A percentile compares a stretch with the other conserved stretches of the same genome.
Conservation (phyloP, 2,797 vertebrate species). For the Tamandua tetradactyla region DNA sequence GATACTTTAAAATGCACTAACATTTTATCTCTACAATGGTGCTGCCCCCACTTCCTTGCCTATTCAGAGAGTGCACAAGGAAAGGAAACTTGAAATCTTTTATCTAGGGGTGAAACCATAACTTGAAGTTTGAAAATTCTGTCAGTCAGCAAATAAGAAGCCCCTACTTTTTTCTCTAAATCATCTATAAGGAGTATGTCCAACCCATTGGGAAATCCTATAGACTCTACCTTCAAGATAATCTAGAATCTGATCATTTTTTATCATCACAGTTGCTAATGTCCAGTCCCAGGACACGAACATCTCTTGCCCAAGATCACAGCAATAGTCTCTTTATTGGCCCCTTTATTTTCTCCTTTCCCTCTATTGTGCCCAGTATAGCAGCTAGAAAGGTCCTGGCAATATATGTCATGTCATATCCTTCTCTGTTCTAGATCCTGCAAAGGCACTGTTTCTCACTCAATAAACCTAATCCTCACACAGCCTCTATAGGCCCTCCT, state of each 20-base stretch:
- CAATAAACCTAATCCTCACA: accelerated
- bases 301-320: accelerated
- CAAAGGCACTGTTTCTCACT: accelerated
- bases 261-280: accelerated
- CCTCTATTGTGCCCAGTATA: accelerated
- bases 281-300: neutral
- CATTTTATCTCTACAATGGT: neutral
- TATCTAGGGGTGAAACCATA: neutral
- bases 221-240: neutral
- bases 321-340: accelerated
- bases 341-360: accelerated
- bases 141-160: neutral
- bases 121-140: neutral
- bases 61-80: neutral
- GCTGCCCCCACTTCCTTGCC: neutral
- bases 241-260: neutral
- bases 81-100: neutral
- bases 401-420: too few species aligned
- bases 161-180: neutral
- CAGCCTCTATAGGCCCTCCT: accelerated
- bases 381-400: accelerated
- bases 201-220: accelerated
- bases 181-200: neutral
- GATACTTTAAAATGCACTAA: constrained; percentile 12
- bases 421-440: accelerated